Conservation (phyloP, 1,140 invertebrate genomes). For the Drosophila ficusphila region DNA sequence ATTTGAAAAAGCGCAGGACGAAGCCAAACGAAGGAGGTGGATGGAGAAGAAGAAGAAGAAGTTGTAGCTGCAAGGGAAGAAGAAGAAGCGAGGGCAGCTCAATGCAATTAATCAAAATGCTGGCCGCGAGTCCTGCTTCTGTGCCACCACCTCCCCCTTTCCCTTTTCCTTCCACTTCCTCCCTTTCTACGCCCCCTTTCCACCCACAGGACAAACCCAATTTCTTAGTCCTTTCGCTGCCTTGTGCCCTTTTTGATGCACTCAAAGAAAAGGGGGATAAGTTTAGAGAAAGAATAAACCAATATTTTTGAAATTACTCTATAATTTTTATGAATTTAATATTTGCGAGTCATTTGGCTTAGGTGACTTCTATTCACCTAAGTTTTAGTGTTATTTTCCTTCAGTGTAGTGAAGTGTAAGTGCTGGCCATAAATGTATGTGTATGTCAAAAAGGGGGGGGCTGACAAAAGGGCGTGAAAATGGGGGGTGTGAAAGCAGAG, state of each 20-base stretch:
- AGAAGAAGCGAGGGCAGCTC: constrained; percentile 12
- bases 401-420: constrained; percentile 41
- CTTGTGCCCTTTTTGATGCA: background rate
- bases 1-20: constrained; percentile 31
- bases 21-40: background rate
- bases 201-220: constrained; percentile 11
- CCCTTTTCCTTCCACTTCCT: background rate
- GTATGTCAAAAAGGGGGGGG: background rate
- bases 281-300: too few relatives aligned
- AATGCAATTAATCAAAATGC: constrained; percentile 73
- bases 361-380: background rate
- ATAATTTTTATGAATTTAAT: too few relatives aligned
- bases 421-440: constrained; percentile 40
- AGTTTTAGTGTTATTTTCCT: background rate
- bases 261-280: too few relatives aligned
- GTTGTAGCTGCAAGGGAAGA: background rate
- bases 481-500: background rate
- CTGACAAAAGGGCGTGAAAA: background rate
- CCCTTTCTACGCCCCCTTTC: background rate
- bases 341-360: too few relatives aligned
- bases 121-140: constrained; percentile 25
- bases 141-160: background rate
- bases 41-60: background rate
- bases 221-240: background rate
- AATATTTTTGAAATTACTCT: background rate